A percentile compares a stretch with the other conserved stretches of the same genome.
Conservation (phyloP, 1,140 invertebrate species). For the Drosophila elegans region DNA sequence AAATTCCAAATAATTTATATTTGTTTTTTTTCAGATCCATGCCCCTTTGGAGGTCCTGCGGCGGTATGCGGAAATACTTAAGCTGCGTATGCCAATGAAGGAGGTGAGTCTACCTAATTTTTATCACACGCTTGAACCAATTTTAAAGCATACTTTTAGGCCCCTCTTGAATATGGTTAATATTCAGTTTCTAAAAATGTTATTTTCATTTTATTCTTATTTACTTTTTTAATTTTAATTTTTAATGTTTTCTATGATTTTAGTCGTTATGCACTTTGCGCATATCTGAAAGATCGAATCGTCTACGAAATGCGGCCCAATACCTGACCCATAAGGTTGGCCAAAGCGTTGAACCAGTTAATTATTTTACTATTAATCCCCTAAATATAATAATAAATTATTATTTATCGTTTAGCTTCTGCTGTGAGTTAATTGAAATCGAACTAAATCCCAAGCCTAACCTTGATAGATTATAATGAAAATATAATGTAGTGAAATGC, state of each 20-base stretch:
- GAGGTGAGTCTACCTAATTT: constrained; percentile 86
- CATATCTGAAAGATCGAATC: constrained; percentile 69
- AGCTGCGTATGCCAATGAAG: constrained; percentile 97
- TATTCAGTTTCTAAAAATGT: background rate
- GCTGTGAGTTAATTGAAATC: constrained; percentile 28
- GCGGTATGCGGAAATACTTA: constrained; percentile 96
- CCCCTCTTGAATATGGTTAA: background rate
- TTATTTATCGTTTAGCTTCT: constrained; percentile 10
- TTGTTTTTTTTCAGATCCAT: constrained; percentile 88
- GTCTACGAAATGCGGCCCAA: constrained; percentile 74
- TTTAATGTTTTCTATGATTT: constrained; percentile 54
- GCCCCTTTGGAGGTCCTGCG: constrained; percentile 93
- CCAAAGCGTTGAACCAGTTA: constrained; percentile 56
- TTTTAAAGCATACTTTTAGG: constrained; percentile 35
- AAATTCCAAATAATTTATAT: background rate
- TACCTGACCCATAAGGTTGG: constrained; percentile 82
- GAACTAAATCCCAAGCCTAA: constrained; percentile 29
- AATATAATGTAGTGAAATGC: constrained; percentile 3
- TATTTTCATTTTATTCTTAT: background rate
- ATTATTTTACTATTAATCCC: constrained; percentile 47
- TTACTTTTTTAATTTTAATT: constrained; percentile 36
- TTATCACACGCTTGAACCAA: background rate
- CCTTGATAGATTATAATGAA: constrained; percentile 2
- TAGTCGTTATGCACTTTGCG: constrained; percentile 71
- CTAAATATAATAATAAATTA: constrained; percentile 26